These are phyloP conservation scores for Drosophila tristis DNA, from an alignment of 1,140 invertebrate species.

Conservation along the genomic window DNA sequence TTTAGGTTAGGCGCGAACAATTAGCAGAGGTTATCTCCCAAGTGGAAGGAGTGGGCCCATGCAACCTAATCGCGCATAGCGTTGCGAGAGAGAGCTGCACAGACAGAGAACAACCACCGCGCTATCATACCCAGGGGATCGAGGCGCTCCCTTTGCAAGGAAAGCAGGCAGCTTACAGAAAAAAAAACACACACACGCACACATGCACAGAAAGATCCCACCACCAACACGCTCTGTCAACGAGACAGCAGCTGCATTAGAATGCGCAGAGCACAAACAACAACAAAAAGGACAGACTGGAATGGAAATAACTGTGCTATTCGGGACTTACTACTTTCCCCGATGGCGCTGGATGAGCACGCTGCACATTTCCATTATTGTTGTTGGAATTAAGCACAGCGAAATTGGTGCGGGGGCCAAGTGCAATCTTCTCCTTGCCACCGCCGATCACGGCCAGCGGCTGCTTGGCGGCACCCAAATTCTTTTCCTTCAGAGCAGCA, in stretches of 20 bases:
- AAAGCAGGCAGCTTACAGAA: no score
- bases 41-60: conserved; percentile 6
- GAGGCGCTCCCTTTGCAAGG: no score
- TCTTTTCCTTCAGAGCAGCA: conserved; percentile 36
- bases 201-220: conserved; percentile 46
- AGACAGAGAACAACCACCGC: conserved; percentile 55
- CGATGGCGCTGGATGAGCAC: conserved; percentile 47
- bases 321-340: conserved; percentile 69
- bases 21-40: conserved; percentile 31
- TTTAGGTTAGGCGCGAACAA: conserved; percentile 51
- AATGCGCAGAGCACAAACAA: conserved; percentile 47
- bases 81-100: conserved; percentile 10
- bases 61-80: conserved; percentile 5
- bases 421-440: conserved; percentile 37
- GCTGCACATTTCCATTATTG: conserved; percentile 74
- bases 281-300: conserved; percentile 24
- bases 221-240: conserved; percentile 57
- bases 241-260: conserved; percentile 67
- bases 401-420: conserved; percentile 73
- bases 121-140: conserved; percentile 1
- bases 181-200: neutral
- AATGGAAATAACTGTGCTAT: conserved; percentile 23
- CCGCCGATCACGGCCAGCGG: conserved; percentile 59
- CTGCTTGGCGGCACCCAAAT: conserved; percentile 37
- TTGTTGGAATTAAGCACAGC: conserved; percentile 85